Percentiles rank a stretch among this genome's conserved stretches.
Evolutionary conservation across 2,888 invertebrate genomes (phyloP).

Genomic region (Epinotia nisella): DNA sequence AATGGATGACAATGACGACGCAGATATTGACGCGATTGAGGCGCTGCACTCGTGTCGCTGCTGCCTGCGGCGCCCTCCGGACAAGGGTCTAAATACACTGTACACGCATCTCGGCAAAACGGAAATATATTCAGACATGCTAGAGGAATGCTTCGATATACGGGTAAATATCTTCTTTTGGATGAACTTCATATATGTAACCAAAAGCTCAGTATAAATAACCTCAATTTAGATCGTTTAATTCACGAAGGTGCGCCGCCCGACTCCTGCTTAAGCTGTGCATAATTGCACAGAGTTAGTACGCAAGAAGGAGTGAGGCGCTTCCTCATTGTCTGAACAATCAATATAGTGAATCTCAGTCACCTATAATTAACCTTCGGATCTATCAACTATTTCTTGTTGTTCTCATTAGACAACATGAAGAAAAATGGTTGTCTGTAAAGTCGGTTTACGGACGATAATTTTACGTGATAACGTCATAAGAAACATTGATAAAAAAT

Average conservation of each 20-base stretch:
- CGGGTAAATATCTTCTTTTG: background rate
- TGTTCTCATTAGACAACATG: no score
- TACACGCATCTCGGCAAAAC: constrained; percentile 13
- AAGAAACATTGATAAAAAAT: no score
- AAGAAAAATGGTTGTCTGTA: no score
- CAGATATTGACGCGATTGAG: constrained; percentile 9
- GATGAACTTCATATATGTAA: background rate
- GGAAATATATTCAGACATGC: constrained; percentile 13
- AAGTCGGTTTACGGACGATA: no score
- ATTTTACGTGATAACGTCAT: no score
- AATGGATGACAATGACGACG: constrained; percentile 13
- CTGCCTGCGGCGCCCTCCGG: constrained; percentile 8
- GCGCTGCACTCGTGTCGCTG: constrained; percentile 22
- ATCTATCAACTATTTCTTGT: background rate
- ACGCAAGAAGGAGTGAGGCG: no score
- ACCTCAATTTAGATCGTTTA: background rate
- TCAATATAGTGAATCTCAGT: no score
- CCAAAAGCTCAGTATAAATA: background rate
- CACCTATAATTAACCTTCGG: background rate
- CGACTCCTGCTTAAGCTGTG: no score
- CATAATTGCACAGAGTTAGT: no score
- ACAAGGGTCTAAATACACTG: constrained; percentile 6
- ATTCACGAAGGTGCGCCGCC: no score
- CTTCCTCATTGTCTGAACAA: no score
- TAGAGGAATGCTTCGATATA: constrained; percentile 25